Base-by-base conservation (phyloP, 37 sponge, comb jelly and placozoan species). In the Aplysina aerophoba region DNA sequence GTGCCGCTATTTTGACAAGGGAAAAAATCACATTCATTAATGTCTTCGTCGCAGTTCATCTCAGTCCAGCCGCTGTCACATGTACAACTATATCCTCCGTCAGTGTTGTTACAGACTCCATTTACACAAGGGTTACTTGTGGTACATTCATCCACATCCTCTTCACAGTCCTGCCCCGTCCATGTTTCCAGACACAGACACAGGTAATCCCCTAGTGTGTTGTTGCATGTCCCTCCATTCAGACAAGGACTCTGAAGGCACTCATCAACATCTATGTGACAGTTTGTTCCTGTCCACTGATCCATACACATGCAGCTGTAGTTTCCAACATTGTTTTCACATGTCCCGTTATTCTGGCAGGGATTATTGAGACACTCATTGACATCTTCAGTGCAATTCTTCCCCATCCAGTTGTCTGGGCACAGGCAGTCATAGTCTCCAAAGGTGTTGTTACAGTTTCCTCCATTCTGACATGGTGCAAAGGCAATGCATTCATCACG, bases 391-490 rank as follows among this genome's bases (percentile, higher is more conserved):
- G 63, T 55, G 50, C 95, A 94, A 44, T 77, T 84, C 54, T 30
- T 40, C 12, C 89, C 89, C 15, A 85, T 88, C 64, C 62, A 94
- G 4, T 66, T 87, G 21, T 60, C 56, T 34, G 36, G 50, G 79
- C 92, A 91, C 6, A 0, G 21, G 62, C 93, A 92, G 0, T 11
- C 53, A 40, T 58, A 84, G 16, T 31, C 25, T 44, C 50, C 59
- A 15, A 38, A 28, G 6, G 67, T 37, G 38, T 81, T 84, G 20
- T 44, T 30, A 74, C 94, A 94, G 4, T 83, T 88, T 22, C 89
- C 94, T 50, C 56, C 65, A 58, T 91, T 91, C 24, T 17, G 28
- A 41, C 94, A 94, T 56, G 92, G 92, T 40, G 28, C 4, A n/a
- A 62, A n/a, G 24, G 24, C 64, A 75, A 6, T 14, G 5, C 78